Conservation (phyloP, 2,113 vertebrate genomes). For the Coryphaenoides rupestris region DNA sequence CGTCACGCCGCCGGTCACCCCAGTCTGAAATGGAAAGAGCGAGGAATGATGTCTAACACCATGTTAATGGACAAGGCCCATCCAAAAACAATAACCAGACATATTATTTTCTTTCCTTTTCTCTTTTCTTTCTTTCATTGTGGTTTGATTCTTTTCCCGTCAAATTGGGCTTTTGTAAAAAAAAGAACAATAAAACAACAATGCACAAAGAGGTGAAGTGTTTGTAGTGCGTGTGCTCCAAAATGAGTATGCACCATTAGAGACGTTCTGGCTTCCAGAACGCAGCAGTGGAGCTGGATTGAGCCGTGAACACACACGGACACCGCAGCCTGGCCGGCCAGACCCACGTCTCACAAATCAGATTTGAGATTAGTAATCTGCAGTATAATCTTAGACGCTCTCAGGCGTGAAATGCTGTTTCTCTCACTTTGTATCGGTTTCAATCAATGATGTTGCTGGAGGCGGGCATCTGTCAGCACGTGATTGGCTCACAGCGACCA, state of each 20-base stretch:
- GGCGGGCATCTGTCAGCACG: no score
- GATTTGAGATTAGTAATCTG: no score
- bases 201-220: conserved; percentile 48
- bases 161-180: conserved; percentile 39
- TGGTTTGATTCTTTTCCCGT: conserved; percentile 31
- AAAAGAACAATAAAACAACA: conserved; percentile 32
- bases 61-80: conserved; percentile 28
- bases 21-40: conserved; percentile 12
- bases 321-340: no score
- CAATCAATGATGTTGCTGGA: no score
- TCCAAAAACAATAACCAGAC: conserved; percentile 20
- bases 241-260: conserved; percentile 34
- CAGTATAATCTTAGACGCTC: no score
- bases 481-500: no score
- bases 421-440: no score
- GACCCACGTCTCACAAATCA: no score
- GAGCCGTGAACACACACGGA: conserved; percentile 20
- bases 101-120: conserved; percentile 25
- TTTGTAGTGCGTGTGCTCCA: conserved; percentile 35
- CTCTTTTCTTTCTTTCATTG: conserved; percentile 5
- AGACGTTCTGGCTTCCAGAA: conserved; percentile 27
- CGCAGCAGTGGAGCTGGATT: conserved; percentile 36
- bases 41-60: conserved; percentile 37
- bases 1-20: background rate
- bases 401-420: no score